These are phyloP conservation scores for Tapera naevia DNA, from an alignment of 2,797 vertebrate genomes.

Conservation along the genomic window DNA sequence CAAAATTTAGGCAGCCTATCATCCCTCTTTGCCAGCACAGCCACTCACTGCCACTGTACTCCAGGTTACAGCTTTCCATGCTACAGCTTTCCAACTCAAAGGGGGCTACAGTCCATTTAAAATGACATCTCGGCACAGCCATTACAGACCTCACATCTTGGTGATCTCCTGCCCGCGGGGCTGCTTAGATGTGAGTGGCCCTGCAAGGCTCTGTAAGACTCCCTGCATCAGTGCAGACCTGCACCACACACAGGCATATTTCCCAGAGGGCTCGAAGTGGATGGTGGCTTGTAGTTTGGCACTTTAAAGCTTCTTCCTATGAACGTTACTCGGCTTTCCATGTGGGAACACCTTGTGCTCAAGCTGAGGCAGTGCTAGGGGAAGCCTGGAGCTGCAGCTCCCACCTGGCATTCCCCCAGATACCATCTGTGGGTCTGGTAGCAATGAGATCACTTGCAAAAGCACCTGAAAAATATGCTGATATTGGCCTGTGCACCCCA, in stretches of 20 bases:
- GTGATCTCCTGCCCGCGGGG: accelerated
- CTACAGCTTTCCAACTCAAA: neutral
- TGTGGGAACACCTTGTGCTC: neutral
- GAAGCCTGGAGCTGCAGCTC: neutral
- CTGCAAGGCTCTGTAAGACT: neutral
- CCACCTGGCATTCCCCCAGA: neutral
- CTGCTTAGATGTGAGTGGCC: neutral
- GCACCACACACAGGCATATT: accelerated
- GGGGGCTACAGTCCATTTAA: too few species aligned
- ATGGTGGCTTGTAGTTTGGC: neutral
- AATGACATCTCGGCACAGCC: neutral
- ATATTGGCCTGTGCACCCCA: neutral
- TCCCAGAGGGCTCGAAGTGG: neutral
- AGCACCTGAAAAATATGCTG: neutral
- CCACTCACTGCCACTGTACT: neutral
- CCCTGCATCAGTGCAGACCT: neutral
- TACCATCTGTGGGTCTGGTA: neutral
- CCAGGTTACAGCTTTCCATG: neutral
- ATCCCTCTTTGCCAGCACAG: neutral
- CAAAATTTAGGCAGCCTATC: neutral
- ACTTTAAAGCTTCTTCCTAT: neutral
- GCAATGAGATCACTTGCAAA: neutral
- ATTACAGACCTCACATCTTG: accelerated
- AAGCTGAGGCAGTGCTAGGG: neutral
- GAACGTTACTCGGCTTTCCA: neutral